These are phyloP conservation scores for Dufourea novaeangliae DNA, from an alignment of 1,140 invertebrate species.

Conservation along the genomic window DNA sequence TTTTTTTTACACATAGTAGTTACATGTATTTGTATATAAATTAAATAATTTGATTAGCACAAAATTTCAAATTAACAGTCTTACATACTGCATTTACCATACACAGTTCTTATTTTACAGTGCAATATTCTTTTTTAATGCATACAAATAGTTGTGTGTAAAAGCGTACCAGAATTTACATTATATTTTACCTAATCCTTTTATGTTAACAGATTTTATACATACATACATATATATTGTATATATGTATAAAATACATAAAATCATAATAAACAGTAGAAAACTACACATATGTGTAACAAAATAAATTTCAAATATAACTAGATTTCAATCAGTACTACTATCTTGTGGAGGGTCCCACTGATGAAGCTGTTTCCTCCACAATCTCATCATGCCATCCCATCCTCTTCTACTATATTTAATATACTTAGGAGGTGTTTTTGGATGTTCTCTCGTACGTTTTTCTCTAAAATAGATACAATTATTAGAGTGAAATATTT, in stretches of 20 bases:
- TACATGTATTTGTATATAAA: neutral
- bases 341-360: conserved; percentile 86
- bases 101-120: conserved; percentile 12
- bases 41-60: neutral
- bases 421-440: conserved; percentile 91
- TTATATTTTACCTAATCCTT: conserved; percentile 10
- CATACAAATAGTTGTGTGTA: conserved; percentile 18
- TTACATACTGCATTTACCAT: neutral
- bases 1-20: neutral
- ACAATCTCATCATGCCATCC: conserved; percentile 93
- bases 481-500: conserved; percentile 5
- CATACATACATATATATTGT: conserved; percentile 25
- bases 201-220: conserved; percentile 17
- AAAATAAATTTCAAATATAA: conserved; percentile 35
- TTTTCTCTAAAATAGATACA: conserved; percentile 82
- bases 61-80: neutral
- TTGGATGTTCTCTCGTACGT: conserved; percentile 88
- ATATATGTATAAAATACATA: too few relatives aligned
- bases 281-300: conserved; percentile 2
- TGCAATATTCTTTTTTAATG: neutral
- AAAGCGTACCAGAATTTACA: conserved; percentile 29
- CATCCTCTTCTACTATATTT: conserved; percentile 95
- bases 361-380: conserved; percentile 92
- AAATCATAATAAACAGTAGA: neutral
- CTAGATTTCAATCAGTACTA: conserved; percentile 35